Evolutionary conservation across 2,113 vertebrate species (phyloP), one percentile per base, ranked within the genome.

Genomic region (Austrofundulus limnaeus): DNA sequence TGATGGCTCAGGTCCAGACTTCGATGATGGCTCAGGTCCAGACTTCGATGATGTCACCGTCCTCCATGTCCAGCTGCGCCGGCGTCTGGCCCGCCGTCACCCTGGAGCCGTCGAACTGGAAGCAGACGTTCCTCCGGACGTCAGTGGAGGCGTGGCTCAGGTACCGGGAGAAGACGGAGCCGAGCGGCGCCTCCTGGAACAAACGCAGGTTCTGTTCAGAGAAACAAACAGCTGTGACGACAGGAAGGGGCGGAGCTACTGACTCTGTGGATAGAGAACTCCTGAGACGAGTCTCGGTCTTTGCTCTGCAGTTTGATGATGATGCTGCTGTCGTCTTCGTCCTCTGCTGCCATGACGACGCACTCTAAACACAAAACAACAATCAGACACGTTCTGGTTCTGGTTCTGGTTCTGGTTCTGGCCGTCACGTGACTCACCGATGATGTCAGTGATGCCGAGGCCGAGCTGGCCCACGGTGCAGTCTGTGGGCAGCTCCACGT

Each of bases 41-140:
- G 1, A 92, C 92, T 53, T 93, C 92, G 11, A 93, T 84, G 59
- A 93, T 86, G 83, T 93, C 92, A 0, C 91, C 91, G 11, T 93
- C 91, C 77, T 93, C 92, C 92, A 93, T 91, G 69, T 92, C 90
- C 3, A 93, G 90, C 71, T 92, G 75, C 2, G 86, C 81, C 4
- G 92, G 88, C 1, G 91, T 92, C 59, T 92, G 81, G n/a, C 28
- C 43, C 24, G 19, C 15, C 0, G 16, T 61, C 69, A 93, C 71
- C 53, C 81, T 90, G 68, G 66, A 68, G 58, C 92, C 92, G 37
- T 93, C 92, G 9, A 92, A 93, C 15, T 81, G 80, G 73, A 93
- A 93, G 28, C 63, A 19, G 16, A 84, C 80, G 2, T 51, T 81
- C 0, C 11, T 17, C 25, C 19, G 67, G 5, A 59, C n/a, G 7